Conservation (phyloP, 2,113 vertebrate species). For the Centropristis striata region DNA sequence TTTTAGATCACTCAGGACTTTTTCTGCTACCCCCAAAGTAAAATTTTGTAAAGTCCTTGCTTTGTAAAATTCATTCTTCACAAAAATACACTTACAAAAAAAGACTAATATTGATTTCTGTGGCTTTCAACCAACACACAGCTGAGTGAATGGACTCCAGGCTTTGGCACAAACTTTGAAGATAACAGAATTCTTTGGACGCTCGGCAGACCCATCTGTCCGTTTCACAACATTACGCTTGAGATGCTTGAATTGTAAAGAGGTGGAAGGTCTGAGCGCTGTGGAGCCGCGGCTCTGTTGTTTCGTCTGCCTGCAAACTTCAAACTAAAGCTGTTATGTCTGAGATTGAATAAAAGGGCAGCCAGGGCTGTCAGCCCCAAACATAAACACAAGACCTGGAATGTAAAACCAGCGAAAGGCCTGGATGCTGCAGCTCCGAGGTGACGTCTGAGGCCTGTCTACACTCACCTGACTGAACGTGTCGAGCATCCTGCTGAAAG, state of each 20-base stretch:
- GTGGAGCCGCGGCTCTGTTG: slow-evolving; percentile 33
- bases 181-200: slow-evolving; percentile 10
- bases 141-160: not conserved
- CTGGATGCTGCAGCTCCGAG: no score
- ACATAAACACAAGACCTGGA: slow-evolving; percentile 28
- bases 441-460: slow-evolving; percentile 6
- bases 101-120: not conserved
- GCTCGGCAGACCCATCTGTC: slow-evolving; percentile 29
- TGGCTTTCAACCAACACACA: not conserved
- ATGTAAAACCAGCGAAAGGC: not conserved
- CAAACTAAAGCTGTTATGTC: slow-evolving; percentile 69
- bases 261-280: slow-evolving; percentile 48
- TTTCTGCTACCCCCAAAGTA: not conserved
- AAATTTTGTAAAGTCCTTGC: not conserved
- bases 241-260: slow-evolving; percentile 31
- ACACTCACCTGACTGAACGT: slow-evolving; percentile 14
- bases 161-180: not conserved
- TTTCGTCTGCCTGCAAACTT: slow-evolving; percentile 50
- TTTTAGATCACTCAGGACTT: not conserved
- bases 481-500: slow-evolving; percentile 23
- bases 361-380: slow-evolving; percentile 10
- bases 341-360: slow-evolving; percentile 23
- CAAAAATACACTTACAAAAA: not conserved
- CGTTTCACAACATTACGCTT: slow-evolving; percentile 50
- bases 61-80: not conserved